phyloP scores from a whole-genome alignment of 2,888 invertebrate genomes.

The Omphaloscelis lunosa region DNA sequence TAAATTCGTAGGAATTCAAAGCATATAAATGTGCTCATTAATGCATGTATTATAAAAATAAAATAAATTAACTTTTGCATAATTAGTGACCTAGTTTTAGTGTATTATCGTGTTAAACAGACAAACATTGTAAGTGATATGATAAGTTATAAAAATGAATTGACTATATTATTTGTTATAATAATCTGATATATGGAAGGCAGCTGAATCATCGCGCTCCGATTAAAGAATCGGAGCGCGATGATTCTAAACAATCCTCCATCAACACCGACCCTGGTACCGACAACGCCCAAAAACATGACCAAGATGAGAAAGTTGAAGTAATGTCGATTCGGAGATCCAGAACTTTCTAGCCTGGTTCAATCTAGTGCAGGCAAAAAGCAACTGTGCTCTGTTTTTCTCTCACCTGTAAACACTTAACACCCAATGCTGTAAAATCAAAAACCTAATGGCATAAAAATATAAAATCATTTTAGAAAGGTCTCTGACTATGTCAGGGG shows the following conservation, averaged over 20 bases:
- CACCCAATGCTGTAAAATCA: too few species aligned
- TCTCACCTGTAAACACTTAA: too few species aligned
- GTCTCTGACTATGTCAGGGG: too few species aligned
- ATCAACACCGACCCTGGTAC: background rate
- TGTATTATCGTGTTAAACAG: background rate
- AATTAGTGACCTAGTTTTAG: background rate
- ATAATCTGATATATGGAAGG: background rate
- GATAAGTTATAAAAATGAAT: background rate
- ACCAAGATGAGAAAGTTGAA: background rate
- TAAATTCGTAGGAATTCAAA: background rate
- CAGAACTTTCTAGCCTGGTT: background rate
- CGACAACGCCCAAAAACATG: background rate
- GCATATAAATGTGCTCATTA: background rate
- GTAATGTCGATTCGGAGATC: background rate
- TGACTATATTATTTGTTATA: background rate
- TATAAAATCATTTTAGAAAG: too few species aligned
- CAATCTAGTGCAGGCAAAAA: background rate
- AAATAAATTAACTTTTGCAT: background rate
- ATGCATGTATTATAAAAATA: too few species aligned
- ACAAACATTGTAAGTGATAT: background rate
- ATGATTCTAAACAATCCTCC: background rate
- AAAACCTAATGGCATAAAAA: too few species aligned
- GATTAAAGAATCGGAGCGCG: too few species aligned
- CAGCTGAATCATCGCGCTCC: too few species aligned
- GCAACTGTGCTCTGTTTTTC: background rate